These are phyloP conservation scores for Dendrolimus kikuchii DNA, from an alignment of 1,140 invertebrate species.

Conservation along the genomic window DNA sequence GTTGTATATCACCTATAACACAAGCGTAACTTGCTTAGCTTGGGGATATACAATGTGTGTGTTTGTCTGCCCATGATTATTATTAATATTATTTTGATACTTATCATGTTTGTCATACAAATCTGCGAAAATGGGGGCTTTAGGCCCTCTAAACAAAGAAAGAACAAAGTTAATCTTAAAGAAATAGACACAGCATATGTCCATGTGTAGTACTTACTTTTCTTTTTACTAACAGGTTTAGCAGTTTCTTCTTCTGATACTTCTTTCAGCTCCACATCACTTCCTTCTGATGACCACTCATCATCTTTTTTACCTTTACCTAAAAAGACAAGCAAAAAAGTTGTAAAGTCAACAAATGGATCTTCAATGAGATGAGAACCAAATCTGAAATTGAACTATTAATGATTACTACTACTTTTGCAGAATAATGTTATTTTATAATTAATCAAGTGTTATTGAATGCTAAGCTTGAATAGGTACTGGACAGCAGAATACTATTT, in stretches of 20 bases:
- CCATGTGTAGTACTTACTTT: conserved; percentile 33
- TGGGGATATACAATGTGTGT: no score
- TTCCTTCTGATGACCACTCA: conserved; percentile 69
- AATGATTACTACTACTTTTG: conserved; percentile 8
- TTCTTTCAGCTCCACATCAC: conserved; percentile 61
- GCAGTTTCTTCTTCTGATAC: conserved; percentile 56
- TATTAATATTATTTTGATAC: not conserved
- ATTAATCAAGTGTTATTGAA: no score
- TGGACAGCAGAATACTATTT: no score
- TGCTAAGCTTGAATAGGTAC: no score
- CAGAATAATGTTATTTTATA: conserved; percentile 1
- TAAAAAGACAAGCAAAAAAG: conserved; percentile 17
- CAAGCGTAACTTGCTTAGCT: no score
- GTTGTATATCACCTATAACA: no score
- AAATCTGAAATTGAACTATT: conserved; percentile 1
- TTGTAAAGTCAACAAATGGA: not conserved
- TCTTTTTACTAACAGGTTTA: conserved; percentile 54
- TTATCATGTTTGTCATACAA: no score
- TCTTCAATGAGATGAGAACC: not conserved
- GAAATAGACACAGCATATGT: conserved; percentile 1
- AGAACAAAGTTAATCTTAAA: not conserved
- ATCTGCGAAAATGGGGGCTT: not conserved
- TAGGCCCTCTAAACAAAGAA: no score
- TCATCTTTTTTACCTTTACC: conserved; percentile 70
- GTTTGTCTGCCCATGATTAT: no score